Evolutionary conservation across 2,888 invertebrate genomes (phyloP).

Genomic region (Allacma fusca): DNA sequence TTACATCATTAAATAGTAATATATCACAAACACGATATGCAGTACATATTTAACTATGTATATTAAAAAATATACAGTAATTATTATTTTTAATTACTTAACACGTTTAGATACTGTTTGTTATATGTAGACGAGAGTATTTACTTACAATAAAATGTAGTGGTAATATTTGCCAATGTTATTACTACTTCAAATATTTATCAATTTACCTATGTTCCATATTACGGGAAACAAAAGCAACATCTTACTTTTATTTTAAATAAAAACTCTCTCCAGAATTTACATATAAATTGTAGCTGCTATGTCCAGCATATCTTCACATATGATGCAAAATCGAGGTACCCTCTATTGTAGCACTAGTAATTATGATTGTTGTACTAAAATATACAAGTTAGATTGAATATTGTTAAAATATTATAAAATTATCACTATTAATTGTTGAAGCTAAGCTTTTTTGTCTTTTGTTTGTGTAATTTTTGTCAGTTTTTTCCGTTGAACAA

Average conservation of each 20-base stretch:
- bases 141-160: slow-evolving; percentile 6
- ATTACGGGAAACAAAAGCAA: too few species aligned
- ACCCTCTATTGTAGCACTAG: too few species aligned
- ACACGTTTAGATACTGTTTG: not conserved
- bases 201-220: too few species aligned
- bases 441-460: too few species aligned
- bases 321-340: not conserved
- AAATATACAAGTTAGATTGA: too few species aligned
- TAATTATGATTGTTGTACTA: too few species aligned
- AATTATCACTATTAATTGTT: too few species aligned
- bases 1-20: not conserved
- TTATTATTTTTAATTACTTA: slow-evolving; percentile 12
- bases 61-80: slow-evolving; percentile 3
- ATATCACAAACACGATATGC: not conserved
- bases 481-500: too few species aligned
- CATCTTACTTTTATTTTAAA: not conserved
- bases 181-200: not conserved
- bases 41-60: not conserved
- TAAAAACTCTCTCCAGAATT: slow-evolving; percentile 6
- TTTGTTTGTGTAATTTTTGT: too few species aligned
- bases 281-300: not conserved
- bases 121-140: not conserved
- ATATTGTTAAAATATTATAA: too few species aligned
- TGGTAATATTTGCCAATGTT: not conserved
- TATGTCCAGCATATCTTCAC: slow-evolving; percentile 2